Evolutionary conservation across 2,113 vertebrate species (phyloP).

Genomic region (Eretmochelys imbricata): DNA sequence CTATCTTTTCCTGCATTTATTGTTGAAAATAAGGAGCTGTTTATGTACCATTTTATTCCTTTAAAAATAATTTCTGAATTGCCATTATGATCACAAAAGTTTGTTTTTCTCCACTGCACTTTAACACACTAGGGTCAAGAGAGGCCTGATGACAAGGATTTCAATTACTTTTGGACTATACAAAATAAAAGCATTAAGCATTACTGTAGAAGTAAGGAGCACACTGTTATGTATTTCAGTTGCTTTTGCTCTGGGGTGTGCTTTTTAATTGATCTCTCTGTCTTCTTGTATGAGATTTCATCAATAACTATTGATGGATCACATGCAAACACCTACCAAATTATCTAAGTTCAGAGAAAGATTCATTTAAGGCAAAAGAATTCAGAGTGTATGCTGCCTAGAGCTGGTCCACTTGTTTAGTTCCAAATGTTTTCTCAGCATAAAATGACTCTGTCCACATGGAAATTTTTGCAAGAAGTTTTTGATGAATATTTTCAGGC

Average conservation of each 20-base stretch:
- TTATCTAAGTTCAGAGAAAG: neutral
- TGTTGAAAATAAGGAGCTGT: neutral
- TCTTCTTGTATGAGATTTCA: neutral
- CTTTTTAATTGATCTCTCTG: neutral
- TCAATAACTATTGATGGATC: neutral
- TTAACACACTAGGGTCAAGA: neutral
- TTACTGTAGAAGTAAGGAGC: neutral
- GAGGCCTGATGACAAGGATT: neutral
- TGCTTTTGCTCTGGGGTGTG: neutral
- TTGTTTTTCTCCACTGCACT: neutral
- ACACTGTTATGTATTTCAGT: neutral
- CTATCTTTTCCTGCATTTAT: neutral
- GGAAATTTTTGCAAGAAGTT: neutral
- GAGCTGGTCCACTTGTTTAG: neutral
- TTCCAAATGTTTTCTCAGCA: neutral
- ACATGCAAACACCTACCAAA: neutral
- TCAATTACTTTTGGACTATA: neutral
- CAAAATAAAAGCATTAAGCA: neutral
- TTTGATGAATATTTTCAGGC: neutral
- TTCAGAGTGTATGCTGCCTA: neutral
- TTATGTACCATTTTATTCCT: neutral
- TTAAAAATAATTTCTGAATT: neutral
- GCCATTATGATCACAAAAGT: neutral
- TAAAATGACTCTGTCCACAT: neutral
- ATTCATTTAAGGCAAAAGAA: neutral